Base-by-base conservation (phyloP, 2,888 invertebrate genomes). In the Ochropleura plecta region DNA sequence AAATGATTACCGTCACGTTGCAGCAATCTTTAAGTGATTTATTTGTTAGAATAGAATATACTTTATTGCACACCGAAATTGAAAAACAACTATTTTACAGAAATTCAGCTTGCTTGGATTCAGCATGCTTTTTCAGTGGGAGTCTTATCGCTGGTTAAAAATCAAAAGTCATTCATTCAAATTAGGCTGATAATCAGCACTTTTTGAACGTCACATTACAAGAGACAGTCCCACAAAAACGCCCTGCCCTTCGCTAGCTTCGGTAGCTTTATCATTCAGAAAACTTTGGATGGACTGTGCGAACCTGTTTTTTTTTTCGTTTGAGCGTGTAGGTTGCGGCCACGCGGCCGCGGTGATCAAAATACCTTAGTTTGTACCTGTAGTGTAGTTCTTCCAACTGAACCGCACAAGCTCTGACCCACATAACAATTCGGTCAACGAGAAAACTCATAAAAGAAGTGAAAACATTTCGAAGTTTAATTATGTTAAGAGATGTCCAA, bases 391-490 rank as follows among this genome's bases (percentile, higher is more conserved):
- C 10, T 46, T 16, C 14, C 12, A 57, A 46, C 6, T 18, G 18
- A 69, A 40, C 40, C 16, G 40, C 55, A 57, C 12, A 57, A 73
- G 57, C 63, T 44, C 74, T 72, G 78, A 67, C 67, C 63, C 64
- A 78, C 7, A 74, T 70, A 57, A 30, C 18, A 66, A 78, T 51
- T 75, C 63, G 73, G 70, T 59, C 73, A 69, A 53, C 42, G n/a
- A 30, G 63, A 57, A 63, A 59, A 40, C 18, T 74, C 60, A 62
- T 66, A 46, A 80, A 70, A 63, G 53, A 67, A 53, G 60, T 63
- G 53, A 49, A 70, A 69, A 68, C 30, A 64, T 73, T 76, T 77
- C 8, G 4, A 59, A 70, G 30, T 60, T 63, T 60, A 76, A 63
- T 67, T 76, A 72, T 71, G 46, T 40, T 46, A 57, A 55, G 30